Conservation (phyloP, 1,140 invertebrate genomes). For the Lucilia cuprina region DNA sequence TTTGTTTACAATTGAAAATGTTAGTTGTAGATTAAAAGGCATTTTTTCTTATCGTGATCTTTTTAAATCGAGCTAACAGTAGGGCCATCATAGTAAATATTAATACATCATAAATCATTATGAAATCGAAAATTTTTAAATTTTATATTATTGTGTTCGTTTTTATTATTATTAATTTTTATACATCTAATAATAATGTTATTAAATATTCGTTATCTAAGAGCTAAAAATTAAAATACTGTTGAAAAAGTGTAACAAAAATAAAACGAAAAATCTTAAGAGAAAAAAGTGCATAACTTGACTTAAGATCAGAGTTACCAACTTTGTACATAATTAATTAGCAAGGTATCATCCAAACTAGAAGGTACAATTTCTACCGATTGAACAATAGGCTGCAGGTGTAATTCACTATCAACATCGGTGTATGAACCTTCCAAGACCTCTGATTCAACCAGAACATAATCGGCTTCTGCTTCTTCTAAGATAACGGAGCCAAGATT, state of each 20-base stretch:
- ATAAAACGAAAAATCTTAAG: background rate
- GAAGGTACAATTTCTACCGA: slow-evolving; percentile 58
- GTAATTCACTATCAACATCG: slow-evolving; percentile 53
- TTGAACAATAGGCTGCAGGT: slow-evolving; percentile 57
- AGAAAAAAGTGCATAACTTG: background rate
- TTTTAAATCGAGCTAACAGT: too few species aligned
- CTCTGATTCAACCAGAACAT: slow-evolving; percentile 49
- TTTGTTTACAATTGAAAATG: too few species aligned
- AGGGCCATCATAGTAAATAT: background rate
- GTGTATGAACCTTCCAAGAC: slow-evolving; percentile 49
- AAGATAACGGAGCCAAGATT: slow-evolving; percentile 50
- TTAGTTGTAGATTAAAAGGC: too few species aligned
- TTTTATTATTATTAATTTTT: background rate
- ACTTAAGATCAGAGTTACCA: slow-evolving; percentile 40
- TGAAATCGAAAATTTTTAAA: background rate
- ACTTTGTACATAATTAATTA: slow-evolving; percentile 57
- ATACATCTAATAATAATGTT: background rate
- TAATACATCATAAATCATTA: background rate
- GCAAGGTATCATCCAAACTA: slow-evolving; percentile 54
- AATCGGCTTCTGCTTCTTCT: slow-evolving; percentile 51
- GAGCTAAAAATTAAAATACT: slow-evolving; percentile 20
- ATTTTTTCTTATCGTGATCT: too few species aligned
- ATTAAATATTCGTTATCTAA: background rate
- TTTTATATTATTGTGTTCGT: background rate
- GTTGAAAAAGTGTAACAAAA: background rate